Percentiles rank a stretch among this genome's conserved stretches.
These are phyloP conservation scores for Lucifuga dentata DNA, from an alignment of 2,113 vertebrate genomes.

Conservation along the genomic window DNA sequence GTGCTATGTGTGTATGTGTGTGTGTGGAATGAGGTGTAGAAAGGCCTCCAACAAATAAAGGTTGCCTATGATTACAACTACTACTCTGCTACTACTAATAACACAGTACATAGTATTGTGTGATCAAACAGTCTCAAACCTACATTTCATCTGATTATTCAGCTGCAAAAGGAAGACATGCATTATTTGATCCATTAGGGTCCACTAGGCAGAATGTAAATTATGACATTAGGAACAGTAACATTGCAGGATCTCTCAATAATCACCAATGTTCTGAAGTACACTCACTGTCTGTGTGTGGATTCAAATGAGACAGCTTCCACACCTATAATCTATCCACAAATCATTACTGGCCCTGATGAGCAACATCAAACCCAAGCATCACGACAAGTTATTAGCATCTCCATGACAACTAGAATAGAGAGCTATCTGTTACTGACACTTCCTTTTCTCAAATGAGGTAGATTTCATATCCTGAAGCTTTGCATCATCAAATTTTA, in stretches of 20 bases:
- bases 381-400: slow-evolving; percentile 52
- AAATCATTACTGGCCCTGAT: slow-evolving; percentile 66
- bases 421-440: not conserved
- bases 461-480: slow-evolving; percentile 15
- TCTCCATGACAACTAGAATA: slow-evolving; percentile 70
- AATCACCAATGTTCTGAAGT: slow-evolving; percentile 58
- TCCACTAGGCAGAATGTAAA: slow-evolving; percentile 54
- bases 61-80: too few relatives aligned
- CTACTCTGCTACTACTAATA: not conserved
- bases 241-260: slow-evolving; percentile 39
- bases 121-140: slow-evolving; percentile 41
- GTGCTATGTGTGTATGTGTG: too few relatives aligned
- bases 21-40: too few relatives aligned
- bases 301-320: slow-evolving; percentile 56
- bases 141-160: slow-evolving; percentile 61
- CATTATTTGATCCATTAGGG: slow-evolving; percentile 47
- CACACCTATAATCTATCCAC: slow-evolving; percentile 57
- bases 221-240: slow-evolving; percentile 63
- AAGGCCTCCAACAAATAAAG: too few relatives aligned
- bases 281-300: slow-evolving; percentile 7
- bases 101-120: slow-evolving; percentile 11
- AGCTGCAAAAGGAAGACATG: slow-evolving; percentile 31
- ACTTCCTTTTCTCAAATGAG: slow-evolving; percentile 1
- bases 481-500: slow-evolving; percentile 8
- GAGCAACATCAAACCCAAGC: slow-evolving; percentile 61